These are phyloP conservation scores for Gastrophryne carolinensis DNA, from an alignment of 2,797 vertebrate genomes.

Conservation along the genomic window DNA sequence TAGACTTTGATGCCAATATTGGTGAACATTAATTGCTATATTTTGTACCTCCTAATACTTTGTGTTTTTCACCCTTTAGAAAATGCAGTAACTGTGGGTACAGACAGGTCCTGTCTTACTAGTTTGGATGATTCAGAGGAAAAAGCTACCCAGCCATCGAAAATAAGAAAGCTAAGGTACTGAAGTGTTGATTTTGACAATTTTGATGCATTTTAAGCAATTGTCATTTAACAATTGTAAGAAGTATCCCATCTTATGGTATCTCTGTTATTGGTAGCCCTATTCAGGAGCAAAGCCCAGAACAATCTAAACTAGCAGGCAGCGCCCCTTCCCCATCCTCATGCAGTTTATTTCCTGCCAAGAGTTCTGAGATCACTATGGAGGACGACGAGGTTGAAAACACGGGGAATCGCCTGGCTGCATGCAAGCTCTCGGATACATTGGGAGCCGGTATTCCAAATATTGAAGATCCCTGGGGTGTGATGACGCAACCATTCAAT, in stretches of 20 bases:
- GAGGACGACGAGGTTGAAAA: constrained; percentile 54
- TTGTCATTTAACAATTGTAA: neutral
- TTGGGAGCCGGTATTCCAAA: constrained; percentile 37
- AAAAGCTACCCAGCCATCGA: constrained; percentile 60
- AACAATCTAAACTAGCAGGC: constrained; percentile 45
- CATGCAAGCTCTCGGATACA: constrained; percentile 61
- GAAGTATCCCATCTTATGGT: neutral
- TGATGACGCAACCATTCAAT: constrained; percentile 5
- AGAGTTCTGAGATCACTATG: neutral
- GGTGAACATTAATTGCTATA: neutral
- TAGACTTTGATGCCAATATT: no score
- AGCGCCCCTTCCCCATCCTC: neutral
- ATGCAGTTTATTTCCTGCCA: constrained; percentile 5
- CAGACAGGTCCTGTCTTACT: constrained; percentile 22
- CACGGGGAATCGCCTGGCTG: constrained; percentile 51
- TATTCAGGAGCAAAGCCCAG: constrained; percentile 68
- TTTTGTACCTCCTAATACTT: neutral
- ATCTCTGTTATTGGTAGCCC: constrained; percentile 62
- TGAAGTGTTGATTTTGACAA: neutral
- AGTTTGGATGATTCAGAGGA: constrained; percentile 60
- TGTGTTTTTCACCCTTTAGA: constrained; percentile 59
- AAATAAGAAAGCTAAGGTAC: constrained; percentile 79
- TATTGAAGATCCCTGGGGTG: neutral
- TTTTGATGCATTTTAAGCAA: no score
- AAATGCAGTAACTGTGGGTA: constrained; percentile 51